Percentiles rank a stretch among this genome's conserved stretches.
Evolutionary conservation across 2,113 vertebrate genomes (phyloP).

Genomic region (Heptranchias perlo): DNA sequence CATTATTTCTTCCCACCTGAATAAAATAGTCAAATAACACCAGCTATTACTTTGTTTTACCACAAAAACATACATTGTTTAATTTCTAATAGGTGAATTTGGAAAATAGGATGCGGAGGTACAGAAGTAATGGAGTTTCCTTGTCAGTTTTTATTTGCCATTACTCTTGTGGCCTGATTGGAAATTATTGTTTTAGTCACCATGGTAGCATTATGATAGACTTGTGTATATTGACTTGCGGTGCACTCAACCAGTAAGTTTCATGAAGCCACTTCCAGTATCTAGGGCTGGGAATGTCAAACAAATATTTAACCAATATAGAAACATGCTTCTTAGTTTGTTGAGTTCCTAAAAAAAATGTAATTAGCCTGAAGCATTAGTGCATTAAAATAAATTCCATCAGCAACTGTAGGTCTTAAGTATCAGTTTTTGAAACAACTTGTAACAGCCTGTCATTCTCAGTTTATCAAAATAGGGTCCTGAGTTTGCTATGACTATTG

Average conservation of each 20-base stretch:
- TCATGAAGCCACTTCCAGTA: background rate
- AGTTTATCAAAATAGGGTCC: background rate
- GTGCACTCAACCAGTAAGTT: background rate
- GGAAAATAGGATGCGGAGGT: background rate
- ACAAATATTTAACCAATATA: background rate
- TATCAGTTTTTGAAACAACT: background rate
- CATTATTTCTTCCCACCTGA: background rate
- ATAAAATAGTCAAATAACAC: background rate
- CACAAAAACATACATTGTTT: background rate
- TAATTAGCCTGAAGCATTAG: background rate
- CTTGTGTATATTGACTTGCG: background rate
- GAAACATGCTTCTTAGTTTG: background rate
- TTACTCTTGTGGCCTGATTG: background rate
- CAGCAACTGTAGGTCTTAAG: background rate
- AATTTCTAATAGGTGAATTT: background rate
- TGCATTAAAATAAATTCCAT: background rate
- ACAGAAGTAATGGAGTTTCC: background rate
- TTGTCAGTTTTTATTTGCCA: background rate
- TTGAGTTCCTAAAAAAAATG: constrained; percentile 15
- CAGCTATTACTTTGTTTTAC: background rate
- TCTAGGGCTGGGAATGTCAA: background rate
- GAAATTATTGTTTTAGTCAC: background rate
- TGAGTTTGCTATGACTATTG: background rate
- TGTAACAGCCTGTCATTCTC: background rate
- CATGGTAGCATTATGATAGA: background rate